Conservation (phyloP, 2,888 invertebrate species). For the Mesoligia furuncula region DNA sequence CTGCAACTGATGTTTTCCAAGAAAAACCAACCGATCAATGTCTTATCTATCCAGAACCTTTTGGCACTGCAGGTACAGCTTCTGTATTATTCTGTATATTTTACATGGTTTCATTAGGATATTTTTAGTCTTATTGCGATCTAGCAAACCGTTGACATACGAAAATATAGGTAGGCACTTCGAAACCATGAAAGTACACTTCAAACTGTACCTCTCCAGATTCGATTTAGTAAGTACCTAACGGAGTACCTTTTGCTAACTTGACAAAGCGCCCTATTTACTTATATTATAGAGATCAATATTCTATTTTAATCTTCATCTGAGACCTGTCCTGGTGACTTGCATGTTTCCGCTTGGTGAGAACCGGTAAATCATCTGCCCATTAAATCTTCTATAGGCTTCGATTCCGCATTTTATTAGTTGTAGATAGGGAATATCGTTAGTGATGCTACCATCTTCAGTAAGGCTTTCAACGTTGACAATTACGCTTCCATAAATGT, state of each 20-base stretch:
- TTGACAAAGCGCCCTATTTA: constrained; percentile 16
- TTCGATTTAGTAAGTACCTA: neutral
- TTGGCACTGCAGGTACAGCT: neutral
- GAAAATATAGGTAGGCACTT: neutral
- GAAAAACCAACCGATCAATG: neutral
- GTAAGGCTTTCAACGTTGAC: constrained; percentile 34
- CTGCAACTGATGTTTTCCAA: neutral
- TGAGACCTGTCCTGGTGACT: constrained; percentile 14
- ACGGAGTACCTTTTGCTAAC: neutral
- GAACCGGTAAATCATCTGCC: constrained; percentile 21
- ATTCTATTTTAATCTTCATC: neutral
- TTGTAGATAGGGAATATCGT: neutral
- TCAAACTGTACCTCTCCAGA: neutral
- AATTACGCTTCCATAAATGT: constrained; percentile 30
- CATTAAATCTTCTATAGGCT: constrained; percentile 5
- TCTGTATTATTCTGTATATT: neutral
- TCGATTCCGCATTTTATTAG: constrained; percentile 46
- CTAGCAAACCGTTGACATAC: neutral
- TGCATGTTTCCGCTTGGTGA: constrained; percentile 13
- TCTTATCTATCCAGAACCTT: neutral
- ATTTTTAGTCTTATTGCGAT: neutral
- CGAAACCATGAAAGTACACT: constrained; percentile 5
- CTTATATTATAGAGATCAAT: constrained; percentile 29
- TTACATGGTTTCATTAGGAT: neutral
- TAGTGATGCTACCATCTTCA: constrained; percentile 47